These are phyloP conservation scores for Brotula barbata DNA, from an alignment of 2,797 vertebrate species.

Conservation along the genomic window DNA sequence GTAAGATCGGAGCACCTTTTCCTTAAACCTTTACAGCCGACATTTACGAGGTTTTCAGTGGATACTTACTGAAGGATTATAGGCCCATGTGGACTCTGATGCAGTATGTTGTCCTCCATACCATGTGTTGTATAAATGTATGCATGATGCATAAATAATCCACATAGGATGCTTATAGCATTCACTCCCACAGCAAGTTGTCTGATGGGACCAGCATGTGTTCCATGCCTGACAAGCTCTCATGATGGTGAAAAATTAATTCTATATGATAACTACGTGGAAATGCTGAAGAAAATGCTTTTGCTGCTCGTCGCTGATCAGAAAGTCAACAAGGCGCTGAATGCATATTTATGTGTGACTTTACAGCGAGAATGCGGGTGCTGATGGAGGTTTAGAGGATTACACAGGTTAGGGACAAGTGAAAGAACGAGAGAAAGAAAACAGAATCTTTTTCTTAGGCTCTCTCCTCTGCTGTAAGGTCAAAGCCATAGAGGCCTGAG, in stretches of 20 bases:
- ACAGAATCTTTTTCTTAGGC: not conserved
- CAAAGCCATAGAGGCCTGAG: constrained; percentile 26
- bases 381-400: not conserved
- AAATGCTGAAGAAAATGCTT: constrained; percentile 5
- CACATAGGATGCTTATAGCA: constrained; percentile 48
- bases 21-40: too few species aligned
- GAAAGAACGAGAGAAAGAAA: constrained; percentile 11
- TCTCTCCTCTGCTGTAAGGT: constrained; percentile 28
- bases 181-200: constrained; percentile 25
- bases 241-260: constrained; percentile 44
- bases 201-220: constrained; percentile 12
- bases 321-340: constrained; percentile 12
- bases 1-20: not conserved
- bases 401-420: constrained; percentile 4
- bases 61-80: constrained; percentile 2
- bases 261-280: constrained; percentile 30
- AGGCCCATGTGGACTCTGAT: constrained; percentile 6
- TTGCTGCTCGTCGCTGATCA: constrained; percentile 24
- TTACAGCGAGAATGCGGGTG: not conserved
- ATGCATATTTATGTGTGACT: constrained; percentile 54
- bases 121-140: constrained; percentile 63
- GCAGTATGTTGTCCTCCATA: constrained; percentile 26
- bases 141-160: constrained; percentile 73
- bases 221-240: constrained; percentile 25
- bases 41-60: not conserved